A percentile compares a stretch with the other conserved stretches of the same genome.
Evolutionary conservation across 53 echinoderm and acorn worm species (phyloP).

Genomic region (Holothuria leucospilota): DNA sequence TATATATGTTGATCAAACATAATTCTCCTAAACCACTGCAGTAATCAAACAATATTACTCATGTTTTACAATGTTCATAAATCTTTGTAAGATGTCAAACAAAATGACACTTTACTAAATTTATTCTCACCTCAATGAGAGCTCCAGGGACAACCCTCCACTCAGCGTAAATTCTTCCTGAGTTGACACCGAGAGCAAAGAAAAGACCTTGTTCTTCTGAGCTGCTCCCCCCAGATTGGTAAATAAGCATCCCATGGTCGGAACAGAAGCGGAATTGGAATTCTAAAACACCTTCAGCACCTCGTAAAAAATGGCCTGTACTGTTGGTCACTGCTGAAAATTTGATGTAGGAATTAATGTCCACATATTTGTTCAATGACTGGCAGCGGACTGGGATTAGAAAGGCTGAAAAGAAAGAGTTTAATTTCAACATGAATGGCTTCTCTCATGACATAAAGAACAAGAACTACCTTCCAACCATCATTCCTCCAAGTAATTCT

Average conservation of each 20-base stretch:
- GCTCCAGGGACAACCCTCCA: constrained; percentile 90
- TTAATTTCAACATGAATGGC: no score
- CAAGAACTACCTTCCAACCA: no score
- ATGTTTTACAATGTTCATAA: no score
- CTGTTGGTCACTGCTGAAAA: constrained; percentile 75
- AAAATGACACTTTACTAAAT: neutral
- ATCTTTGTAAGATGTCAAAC: neutral
- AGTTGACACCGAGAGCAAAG: constrained; percentile 89
- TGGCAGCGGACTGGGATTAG: constrained; percentile 48
- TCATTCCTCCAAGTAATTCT: no score
- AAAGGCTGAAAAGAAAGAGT: constrained; percentile 50
- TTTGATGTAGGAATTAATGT: constrained; percentile 91
- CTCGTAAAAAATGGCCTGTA: constrained; percentile 71
- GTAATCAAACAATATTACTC: no score
- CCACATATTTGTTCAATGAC: constrained; percentile 83
- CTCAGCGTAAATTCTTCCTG: constrained; percentile 80
- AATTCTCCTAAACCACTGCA: no score
- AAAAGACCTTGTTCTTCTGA: constrained; percentile 70
- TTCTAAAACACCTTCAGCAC: constrained; percentile 83
- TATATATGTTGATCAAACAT: no score
- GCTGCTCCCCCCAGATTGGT: constrained; percentile 87
- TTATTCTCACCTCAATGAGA: constrained; percentile 79
- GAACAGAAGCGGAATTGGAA: constrained; percentile 97
- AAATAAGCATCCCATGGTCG: constrained; percentile 94
- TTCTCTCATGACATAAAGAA: no score